Evolutionary conservation across 2,113 vertebrate species (phyloP), one percentile per base, ranked within the genome.

Genomic region (Equus quagga): DNA sequence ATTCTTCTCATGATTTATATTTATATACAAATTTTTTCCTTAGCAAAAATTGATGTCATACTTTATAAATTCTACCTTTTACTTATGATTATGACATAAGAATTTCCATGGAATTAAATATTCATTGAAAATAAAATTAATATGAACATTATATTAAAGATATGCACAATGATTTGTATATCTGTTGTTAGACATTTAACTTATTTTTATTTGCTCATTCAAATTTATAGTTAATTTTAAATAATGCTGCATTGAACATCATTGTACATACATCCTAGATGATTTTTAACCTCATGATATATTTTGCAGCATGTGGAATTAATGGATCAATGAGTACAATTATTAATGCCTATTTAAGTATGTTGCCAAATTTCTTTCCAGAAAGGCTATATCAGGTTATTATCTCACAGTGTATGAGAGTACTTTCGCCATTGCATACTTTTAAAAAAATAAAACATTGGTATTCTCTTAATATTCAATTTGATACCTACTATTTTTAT

Each of bases 181-280:
- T 80, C 11, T 58, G 26, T 94, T 92, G 28, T 51, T 76, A 76
- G 15, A 86, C 9, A 70, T 88, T 75, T 62, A 73, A 51, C 1
- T 87, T 91, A 2, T 33, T 75, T 81, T 62, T 19, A 10, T 69
- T 89, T 86, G 0, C 13, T 89, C 26, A 72, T 0, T 56, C 12
- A 92, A 62, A 78, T 95, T 75, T 76, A 18, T 49, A 82, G 79
- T 13, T 92, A 31, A 84, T 54, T 78, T 60, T 46, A 92, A 88
- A 85, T 87, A 79, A 64, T 91, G 9, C 4, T 85, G 2, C 21
- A 60, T 67, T 84, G 21, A 79, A 83, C 2, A 51, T 73, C 62
- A 79, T 49, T 88, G 9, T 17, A 72, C 23, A 46, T 67, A 31
- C 23, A 58, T 51, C 1, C 31, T 36, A 67, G 3, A 4, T 21